Percentiles rank a stretch among this genome's conserved stretches.
Evolutionary conservation across 2,888 invertebrate genomes (phyloP).

Genomic region (Hecatera dysodea): DNA sequence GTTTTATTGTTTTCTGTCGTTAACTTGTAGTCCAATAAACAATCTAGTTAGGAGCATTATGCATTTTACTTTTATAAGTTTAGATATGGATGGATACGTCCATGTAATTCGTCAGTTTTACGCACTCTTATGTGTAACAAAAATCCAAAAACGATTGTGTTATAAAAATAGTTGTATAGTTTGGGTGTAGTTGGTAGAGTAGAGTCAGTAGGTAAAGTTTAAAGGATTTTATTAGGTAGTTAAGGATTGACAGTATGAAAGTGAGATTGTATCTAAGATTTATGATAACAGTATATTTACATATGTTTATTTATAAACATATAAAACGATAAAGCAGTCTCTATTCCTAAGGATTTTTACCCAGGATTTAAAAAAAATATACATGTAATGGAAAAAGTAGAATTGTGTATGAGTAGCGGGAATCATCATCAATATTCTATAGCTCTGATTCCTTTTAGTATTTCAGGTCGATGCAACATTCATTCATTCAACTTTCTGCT

Average conservation of each 20-base stretch:
- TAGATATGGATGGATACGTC: not conserved
- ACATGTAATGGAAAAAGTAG: no score
- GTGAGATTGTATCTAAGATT: slow-evolving; percentile 19
- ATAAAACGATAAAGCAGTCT: no score
- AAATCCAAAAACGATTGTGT: not conserved
- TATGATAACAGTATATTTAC: not conserved
- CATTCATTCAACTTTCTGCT: no score
- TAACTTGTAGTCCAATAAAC: slow-evolving; percentile 10
- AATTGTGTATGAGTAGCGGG: no score
- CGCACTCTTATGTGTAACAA: not conserved
- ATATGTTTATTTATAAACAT: no score
- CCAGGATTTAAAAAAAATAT: no score
- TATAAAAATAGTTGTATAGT: not conserved
- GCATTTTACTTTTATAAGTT: not conserved
- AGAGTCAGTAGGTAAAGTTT: not conserved
- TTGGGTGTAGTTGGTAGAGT: no score
- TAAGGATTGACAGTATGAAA: slow-evolving; percentile 11
- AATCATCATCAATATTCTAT: no score
- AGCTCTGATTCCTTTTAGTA: no score
- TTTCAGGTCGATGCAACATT: no score
- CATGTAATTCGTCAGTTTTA: slow-evolving; percentile 9
- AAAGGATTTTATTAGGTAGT: not conserved
- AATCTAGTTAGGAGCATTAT: not conserved
- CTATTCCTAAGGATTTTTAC: no score
- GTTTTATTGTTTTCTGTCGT: not conserved